A percentile compares a stretch with the other conserved stretches of the same genome.
phyloP scores from a whole-genome alignment of 1,140 invertebrate genomes.

The Triops longicaudatus region DNA sequence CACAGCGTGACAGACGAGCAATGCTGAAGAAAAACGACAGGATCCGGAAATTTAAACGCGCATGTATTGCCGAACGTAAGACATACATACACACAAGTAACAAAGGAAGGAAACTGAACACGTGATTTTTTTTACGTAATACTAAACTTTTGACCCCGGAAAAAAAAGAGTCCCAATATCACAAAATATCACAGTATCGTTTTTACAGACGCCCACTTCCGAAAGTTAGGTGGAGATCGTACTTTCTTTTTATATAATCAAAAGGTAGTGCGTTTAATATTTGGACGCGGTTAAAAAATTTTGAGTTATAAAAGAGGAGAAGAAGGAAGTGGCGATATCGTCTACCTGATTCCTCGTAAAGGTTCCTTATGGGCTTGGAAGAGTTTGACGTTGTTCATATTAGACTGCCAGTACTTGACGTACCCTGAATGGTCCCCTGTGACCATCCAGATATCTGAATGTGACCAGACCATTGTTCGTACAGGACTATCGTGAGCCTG shows the following conservation, averaged over 20 bases:
- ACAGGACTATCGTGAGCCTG: conserved; percentile 97
- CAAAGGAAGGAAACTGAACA: background rate
- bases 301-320: conserved; percentile 25
- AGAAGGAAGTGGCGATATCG: conserved; percentile 23
- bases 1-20: background rate
- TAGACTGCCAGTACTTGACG: conserved; percentile 99
- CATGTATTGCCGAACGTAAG: conserved; percentile 11
- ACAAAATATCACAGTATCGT: conserved; percentile 19
- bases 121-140: background rate
- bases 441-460: conserved; percentile 99
- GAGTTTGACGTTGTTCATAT: conserved; percentile 99
- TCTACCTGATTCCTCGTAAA: conserved; percentile 92
- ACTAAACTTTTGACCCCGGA: background rate
- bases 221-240: background rate
- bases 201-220: background rate
- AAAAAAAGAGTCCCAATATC: background rate
- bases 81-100: background rate
- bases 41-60: conserved; percentile 1
- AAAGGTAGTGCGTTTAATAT: too few species aligned
- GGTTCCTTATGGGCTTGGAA: conserved; percentile 99
- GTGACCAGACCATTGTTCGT: conserved; percentile 97
- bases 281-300: too few species aligned
- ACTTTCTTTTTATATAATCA: background rate
- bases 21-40: background rate
- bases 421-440: conserved; percentile 97